Base-by-base conservation (phyloP, 2,888 invertebrate genomes). In the Apotomis betuletana region DNA sequence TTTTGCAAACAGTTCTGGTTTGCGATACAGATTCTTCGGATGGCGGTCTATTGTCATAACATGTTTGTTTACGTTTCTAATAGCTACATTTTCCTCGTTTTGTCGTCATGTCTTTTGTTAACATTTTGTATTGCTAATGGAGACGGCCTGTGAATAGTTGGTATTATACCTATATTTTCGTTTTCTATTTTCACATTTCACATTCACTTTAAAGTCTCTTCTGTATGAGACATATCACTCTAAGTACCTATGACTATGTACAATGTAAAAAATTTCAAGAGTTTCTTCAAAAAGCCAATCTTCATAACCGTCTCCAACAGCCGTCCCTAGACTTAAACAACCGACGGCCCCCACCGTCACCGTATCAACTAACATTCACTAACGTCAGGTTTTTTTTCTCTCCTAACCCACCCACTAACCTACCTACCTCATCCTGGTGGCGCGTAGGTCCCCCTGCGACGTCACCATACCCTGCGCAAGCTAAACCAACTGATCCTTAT, bases 401-500 rank as follows among this genome's bases (percentile, higher is more conserved):
- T 80, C 78, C 80, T 80, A 75, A 80, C 78, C 77, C 83, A 89
- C 88, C 90, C 86, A 92, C 92, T 93, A 92, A 92, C 93, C 91
- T 84, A 52, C 54, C 77, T 85, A 87, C 83, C 77, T 49, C 69
- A 77, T 90, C 90, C 90, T 94, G 94, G 94, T 94, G 94, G 92
- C 93, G 84, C 81, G 80, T 78, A 93, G 93, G 92, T 84, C 92
- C 94, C 80, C 94, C 95, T 88, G 95, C 95, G 91, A 95, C 94
- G 92, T 95, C 94, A 94, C 92, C 92, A 74, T 92, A 93, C 89
- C 93, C 93, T 76, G 90, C 92, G 87, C 93, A 92, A 92, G 91
- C 92, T 92, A 93, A 94, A 93, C 87, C 94, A 84, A 93, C 94
- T 90, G 96, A 96, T 94, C 96, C 96, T 94, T 97, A 97, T 95